Evolutionary conservation across 1,140 invertebrate species (phyloP).

Genomic region (Aricia agestis): DNA sequence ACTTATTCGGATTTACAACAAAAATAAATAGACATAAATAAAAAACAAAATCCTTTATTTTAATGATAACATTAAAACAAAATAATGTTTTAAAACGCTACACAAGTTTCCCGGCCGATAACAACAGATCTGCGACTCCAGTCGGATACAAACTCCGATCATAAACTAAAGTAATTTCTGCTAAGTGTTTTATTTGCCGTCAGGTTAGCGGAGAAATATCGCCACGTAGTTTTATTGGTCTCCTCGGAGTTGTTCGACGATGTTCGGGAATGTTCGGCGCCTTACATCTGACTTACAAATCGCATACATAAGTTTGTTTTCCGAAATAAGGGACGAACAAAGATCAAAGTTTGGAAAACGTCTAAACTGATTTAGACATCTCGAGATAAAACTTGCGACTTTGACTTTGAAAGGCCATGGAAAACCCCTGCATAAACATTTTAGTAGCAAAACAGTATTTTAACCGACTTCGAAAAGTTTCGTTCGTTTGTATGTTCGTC

Average conservation of each 20-base stretch:
- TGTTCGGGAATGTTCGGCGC: not conserved
- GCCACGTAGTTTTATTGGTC: not conserved
- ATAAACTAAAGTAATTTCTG: slow-evolving; percentile 2
- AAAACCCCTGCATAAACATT: not conserved
- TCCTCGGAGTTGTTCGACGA: not conserved
- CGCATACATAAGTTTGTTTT: not conserved
- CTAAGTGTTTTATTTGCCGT: slow-evolving; percentile 1
- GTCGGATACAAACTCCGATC: not conserved
- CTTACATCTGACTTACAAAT: not conserved
- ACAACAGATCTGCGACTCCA: too few species aligned
- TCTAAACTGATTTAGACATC: not conserved
- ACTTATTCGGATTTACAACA: too few species aligned
- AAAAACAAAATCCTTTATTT: too few species aligned
- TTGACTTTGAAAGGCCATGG: not conserved
- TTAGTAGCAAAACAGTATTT: not conserved
- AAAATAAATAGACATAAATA: too few species aligned
- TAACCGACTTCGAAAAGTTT: too few species aligned
- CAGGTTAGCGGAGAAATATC: not conserved
- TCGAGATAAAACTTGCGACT: not conserved
- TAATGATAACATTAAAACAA: too few species aligned
- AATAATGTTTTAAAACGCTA: too few species aligned
- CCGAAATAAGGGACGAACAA: not conserved
- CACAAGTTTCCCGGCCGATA: too few species aligned
- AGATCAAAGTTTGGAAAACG: not conserved
- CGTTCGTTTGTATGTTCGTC: too few species aligned